A percentile compares a stretch with the other conserved stretches of the same genome.
These are phyloP conservation scores for Acanthornis magna DNA, from an alignment of 2,797 vertebrate genomes.

Conservation along the genomic window DNA sequence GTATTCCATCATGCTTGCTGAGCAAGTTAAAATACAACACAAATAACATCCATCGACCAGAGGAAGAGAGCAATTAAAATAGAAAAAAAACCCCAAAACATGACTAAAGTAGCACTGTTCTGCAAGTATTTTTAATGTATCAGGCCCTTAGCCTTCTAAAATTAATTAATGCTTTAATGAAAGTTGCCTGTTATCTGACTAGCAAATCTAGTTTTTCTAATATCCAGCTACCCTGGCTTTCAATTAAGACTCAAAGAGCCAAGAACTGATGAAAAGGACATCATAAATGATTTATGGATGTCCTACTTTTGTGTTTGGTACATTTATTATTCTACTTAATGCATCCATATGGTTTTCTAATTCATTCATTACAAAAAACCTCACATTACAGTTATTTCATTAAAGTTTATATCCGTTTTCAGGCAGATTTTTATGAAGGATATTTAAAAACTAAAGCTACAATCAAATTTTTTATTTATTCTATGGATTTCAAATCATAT, in stretches of 20 bases:
- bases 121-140: constrained; percentile 48
- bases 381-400: constrained; percentile 56
- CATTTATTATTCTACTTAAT: constrained; percentile 71
- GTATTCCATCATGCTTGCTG: background rate
- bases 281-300: constrained; percentile 67
- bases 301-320: constrained; percentile 56
- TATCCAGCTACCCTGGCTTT: constrained; percentile 55
- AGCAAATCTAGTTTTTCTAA: constrained; percentile 68
- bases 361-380: constrained; percentile 46
- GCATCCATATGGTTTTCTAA: constrained; percentile 58
- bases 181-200: constrained; percentile 68
- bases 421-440: constrained; percentile 47
- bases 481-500: constrained; percentile 22
- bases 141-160: constrained; percentile 38
- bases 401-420: constrained; percentile 52
- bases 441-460: constrained; percentile 43
- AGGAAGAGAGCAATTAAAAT: constrained; percentile 56
- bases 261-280: constrained; percentile 56
- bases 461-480: constrained; percentile 35
- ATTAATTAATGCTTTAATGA: constrained; percentile 74
- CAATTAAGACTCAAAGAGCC: constrained; percentile 71
- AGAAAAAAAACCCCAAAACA: background rate
- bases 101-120: background rate
- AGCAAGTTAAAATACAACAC: constrained; percentile 39
- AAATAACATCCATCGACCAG: constrained; percentile 6